Evolutionary conservation across 2,113 vertebrate genomes (phyloP), one percentile per base, ranked within the genome.

Genomic region (Carassius carassius): DNA sequence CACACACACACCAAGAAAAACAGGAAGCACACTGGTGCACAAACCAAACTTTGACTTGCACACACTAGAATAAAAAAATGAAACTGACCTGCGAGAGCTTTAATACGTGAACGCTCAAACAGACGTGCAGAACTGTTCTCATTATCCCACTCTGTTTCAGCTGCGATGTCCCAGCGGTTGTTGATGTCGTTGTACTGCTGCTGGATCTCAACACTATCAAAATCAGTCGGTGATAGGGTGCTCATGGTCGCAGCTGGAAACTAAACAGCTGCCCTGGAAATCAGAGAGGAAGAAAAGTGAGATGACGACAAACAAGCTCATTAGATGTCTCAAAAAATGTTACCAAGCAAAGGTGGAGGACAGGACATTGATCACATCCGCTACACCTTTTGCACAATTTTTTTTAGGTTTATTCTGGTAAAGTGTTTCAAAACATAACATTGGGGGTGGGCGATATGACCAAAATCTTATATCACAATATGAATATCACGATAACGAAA

Each of bases 141-240:
- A 87, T 97, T 97, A 88, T 98, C 97, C 97, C 97, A 98, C 88
- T 97, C 97, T 0, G 95, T 94, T 87, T 97, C 97, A 0, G 95
- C 94, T 29, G 95, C 94, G 86, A 96, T 93, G 88, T 98, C 97
- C 97, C 97, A 98, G 90, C 97, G 96, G 92, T 98, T 98, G 92
- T 98, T 98, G 93, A 97, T 96, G 92, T 98, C 97, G 1, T 96
- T 97, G 85, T 98, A 98, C 89, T 98, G 97, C 92, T 97, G 97
- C 92, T 98, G 97, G 92, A 97, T 98, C 93, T 98, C 97, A 93
- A 98, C 92, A 90, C 95, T 97, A 94, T 98, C 97, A 19, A 96
- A 98, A 93, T 98, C 96, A 1, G 97, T 98, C 29, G 96, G 96
- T 1, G 97, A 97, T 87, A 97, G 94, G 87, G 96, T 95, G 91